phyloP scores from a whole-genome alignment of 2,113 vertebrate genomes.

The Catharus bicknelli region DNA sequence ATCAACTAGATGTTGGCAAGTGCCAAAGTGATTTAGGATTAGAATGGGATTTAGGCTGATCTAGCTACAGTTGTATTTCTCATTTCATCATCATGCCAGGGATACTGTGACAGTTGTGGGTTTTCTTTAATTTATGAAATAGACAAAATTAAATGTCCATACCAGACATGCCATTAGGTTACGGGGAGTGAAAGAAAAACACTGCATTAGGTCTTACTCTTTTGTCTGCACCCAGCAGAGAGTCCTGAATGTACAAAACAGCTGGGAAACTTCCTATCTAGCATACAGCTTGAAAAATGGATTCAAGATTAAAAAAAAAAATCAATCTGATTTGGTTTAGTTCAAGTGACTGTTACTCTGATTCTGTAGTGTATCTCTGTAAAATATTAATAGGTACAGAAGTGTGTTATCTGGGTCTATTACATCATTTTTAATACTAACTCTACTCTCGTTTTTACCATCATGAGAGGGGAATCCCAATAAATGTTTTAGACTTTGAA shows the following conservation, averaged over 20 bases:
- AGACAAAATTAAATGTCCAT: constrained; percentile 74
- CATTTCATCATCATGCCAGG: constrained; percentile 23
- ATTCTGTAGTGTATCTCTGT: not conserved
- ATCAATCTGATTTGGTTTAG: not conserved
- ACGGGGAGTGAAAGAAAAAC: not conserved
- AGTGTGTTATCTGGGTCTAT: not conserved
- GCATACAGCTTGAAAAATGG: not conserved
- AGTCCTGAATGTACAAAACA: constrained; percentile 80
- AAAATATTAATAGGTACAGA: not conserved
- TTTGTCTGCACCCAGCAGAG: constrained; percentile 75
- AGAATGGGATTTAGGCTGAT: not conserved
- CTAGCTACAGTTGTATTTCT: not conserved
- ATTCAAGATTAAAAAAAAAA: not conserved
- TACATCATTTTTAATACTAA: not conserved
- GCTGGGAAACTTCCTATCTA: constrained; percentile 60
- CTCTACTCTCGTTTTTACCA: not conserved
- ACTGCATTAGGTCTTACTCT: constrained; percentile 73
- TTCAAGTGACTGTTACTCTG: not conserved
- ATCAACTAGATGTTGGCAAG: not conserved
- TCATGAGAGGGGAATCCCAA: not conserved
- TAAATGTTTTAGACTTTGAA: not conserved
- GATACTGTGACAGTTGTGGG: constrained; percentile 48
- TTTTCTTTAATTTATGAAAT: constrained; percentile 66
- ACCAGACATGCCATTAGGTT: constrained; percentile 75
- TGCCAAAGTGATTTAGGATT: not conserved